Conservation (phyloP, 2,797 vertebrate species). For the Pterois miles region DNA sequence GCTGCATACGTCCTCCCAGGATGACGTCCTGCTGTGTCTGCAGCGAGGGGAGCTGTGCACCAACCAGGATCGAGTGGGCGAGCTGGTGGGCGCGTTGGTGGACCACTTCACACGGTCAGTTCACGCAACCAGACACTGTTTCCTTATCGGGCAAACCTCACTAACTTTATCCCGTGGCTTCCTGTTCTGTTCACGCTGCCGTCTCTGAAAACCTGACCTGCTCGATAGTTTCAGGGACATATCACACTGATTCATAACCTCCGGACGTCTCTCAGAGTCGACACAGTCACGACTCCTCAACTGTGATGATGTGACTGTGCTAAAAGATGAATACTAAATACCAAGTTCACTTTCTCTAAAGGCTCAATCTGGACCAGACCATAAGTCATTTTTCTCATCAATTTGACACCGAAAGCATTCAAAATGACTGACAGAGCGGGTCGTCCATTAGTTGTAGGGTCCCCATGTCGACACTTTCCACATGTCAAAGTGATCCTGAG, state of each 20-base stretch:
- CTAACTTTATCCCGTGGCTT: neutral
- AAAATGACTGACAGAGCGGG: too few species aligned
- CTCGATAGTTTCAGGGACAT: neutral
- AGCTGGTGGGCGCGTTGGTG: constrained; percentile 88
- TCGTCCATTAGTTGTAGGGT: too few species aligned
- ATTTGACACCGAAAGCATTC: too few species aligned
- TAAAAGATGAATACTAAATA: too few species aligned
- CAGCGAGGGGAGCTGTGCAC: constrained; percentile 80
- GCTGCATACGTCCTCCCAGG: constrained; percentile 83
- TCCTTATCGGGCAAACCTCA: neutral
- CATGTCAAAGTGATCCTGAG: too few species aligned
- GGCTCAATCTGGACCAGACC: too few species aligned
- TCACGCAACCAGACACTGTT: neutral
- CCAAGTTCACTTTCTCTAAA: too few species aligned
- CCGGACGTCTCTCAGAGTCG: neutral
- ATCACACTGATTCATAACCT: neutral
- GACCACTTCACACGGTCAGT: constrained; percentile 87
- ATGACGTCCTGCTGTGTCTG: constrained; percentile 88
- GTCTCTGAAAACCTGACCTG: neutral
- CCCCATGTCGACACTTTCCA: too few species aligned
- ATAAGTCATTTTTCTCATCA: too few species aligned
- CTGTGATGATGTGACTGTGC: too few species aligned
- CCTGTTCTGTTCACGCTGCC: neutral
- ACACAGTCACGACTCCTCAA: accelerated
- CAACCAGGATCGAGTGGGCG: constrained; percentile 87